Base-by-base conservation (phyloP, 1,140 invertebrate genomes). In the Popillia japonica region DNA sequence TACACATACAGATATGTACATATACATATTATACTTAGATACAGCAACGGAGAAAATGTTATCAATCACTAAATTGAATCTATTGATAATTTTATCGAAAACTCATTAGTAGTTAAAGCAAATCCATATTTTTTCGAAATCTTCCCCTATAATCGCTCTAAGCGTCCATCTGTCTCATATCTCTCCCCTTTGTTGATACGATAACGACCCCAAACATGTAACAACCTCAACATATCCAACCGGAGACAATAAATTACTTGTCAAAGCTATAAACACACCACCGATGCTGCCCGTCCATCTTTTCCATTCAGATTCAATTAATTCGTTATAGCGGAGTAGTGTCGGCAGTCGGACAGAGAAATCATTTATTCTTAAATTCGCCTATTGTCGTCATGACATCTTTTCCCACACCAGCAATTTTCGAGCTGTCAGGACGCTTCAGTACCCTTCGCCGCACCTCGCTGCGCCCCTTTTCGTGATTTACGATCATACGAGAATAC, bases 291-390 rank as follows among this genome's bases (percentile, higher is more conserved):
- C 44, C 17, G 44, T n/a, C 44, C 44, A 48, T 48, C 44, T 48
- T n/a, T 48, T 48, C 44, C 44, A 48, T 48, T 48, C 44, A 48
- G 11, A 48, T 48, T 48, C 44, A 48, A 48, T 48, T 48, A 48
- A 48, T 48, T 48, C 44, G 44, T 48, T 48, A 48, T 48, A 48
- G 44, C 44, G 44, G 44, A 48, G 44, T 48, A n/a, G 44, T 48
- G 44, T 48, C 44, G 44, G 44, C 44, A n/a, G 44, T 48, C 44
- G 4, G 44, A 48, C 44, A 48, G 44, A 48, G 44, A 48, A 48
- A 48, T 48, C 44, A 48, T 48, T 48, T 48, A 48, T 48, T 48
- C 44, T 48, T 48, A 48, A 48, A 48, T 48, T 48, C 44, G 44
- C 44, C 44, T n/a, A 48, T 48, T 48, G 44, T 48, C 44, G 44